These are phyloP conservation scores for Spondyliosoma cantharus DNA, from an alignment of 2,797 vertebrate species.

Conservation along the genomic window DNA sequence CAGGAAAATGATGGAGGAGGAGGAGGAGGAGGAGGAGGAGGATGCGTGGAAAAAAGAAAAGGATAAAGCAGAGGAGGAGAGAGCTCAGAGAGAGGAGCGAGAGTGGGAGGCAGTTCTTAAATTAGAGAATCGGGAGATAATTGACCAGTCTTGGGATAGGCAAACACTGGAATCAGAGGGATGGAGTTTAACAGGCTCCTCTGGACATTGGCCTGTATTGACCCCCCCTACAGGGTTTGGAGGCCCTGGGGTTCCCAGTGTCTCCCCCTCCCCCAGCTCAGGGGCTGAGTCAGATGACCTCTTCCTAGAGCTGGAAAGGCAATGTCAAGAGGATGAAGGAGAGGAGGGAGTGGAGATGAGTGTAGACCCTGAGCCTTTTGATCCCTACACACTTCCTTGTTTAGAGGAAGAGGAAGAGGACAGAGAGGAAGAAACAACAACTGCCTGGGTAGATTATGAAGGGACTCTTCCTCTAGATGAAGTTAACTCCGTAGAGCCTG, in stretches of 20 bases:
- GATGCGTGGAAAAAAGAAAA: conserved; percentile 76
- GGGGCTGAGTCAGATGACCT: conserved; percentile 85
- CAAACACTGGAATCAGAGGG: conserved; percentile 79
- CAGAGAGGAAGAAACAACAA: conserved; percentile 47
- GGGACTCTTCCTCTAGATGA: conserved; percentile 66
- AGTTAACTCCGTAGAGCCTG: conserved; percentile 40
- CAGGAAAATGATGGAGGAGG: conserved; percentile 75
- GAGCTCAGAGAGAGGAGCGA: conserved; percentile 80
- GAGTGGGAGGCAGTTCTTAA: conserved; percentile 88
- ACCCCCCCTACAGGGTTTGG: conserved; percentile 85
- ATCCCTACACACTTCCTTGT: conserved; percentile 73
- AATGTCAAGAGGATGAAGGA: conserved; percentile 82
- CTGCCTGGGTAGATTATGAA: conserved; percentile 53
- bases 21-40: conserved; percentile 84
- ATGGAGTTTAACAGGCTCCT: conserved; percentile 80
- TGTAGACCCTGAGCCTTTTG: conserved; percentile 74
- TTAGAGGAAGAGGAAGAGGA: conserved; percentile 71
- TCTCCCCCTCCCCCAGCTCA: conserved; percentile 84
- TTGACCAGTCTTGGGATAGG: conserved; percentile 75
- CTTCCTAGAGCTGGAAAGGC: conserved; percentile 86
- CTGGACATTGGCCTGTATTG: conserved; percentile 82
- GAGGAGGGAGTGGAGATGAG: conserved; percentile 81
- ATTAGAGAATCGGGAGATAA: conserved; percentile 84
- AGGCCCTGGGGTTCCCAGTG: conserved; percentile 74
- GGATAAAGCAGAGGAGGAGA: conserved; percentile 79